Base-by-base conservation (phyloP, 2,888 invertebrate genomes). In the Drosophila dives region DNA sequence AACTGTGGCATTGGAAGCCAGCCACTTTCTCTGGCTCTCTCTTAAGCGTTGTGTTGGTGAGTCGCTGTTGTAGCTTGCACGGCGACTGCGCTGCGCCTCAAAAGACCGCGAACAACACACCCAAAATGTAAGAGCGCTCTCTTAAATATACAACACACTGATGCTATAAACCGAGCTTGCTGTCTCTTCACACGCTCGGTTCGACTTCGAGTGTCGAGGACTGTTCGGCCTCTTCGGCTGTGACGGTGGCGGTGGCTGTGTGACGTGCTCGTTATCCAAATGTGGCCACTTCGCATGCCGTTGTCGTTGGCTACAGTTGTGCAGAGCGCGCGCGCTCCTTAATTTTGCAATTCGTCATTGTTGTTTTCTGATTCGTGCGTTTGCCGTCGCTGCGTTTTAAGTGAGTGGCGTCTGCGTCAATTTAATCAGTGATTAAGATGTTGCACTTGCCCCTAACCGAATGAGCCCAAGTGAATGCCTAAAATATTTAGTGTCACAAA, bases 221-320 rank as follows among this genome's bases (percentile, higher is more conserved):
- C 23, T 32, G 7, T 60, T 34, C 26, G 36, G 45, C 36, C 2
- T 26, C 23, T 56, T 75, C 80, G 82, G 64, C 59, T 20, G 17
- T 40, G 29, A 26, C 56, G 56, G 54, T 64, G 55, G 23, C 65
- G 34, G 29, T 55, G 70, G 70, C 48, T 72, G 81, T 75, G 75
- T 40, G 73, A 77, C 76, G 23, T 15, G 72, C 80, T 72, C 74
- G 80, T 80, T 83, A 81, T 80, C 59, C 81, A 75, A 75, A 55
- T 67, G 82, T 86, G 77, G 91, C 79, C 92, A 92, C 91, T 92
- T 86, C 83, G 87, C 87, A 87, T 86, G 91, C 88, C 91, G 87
- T 89, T 86, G 88, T 85, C 90, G 87, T 87, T 86, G 91, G 90
- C 89, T 87, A 78, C 91, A 85, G 90, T 89, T 84, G 86, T 86